Evolutionary conservation across 2,797 vertebrate species (phyloP).

Genomic region (Platalea minor): DNA sequence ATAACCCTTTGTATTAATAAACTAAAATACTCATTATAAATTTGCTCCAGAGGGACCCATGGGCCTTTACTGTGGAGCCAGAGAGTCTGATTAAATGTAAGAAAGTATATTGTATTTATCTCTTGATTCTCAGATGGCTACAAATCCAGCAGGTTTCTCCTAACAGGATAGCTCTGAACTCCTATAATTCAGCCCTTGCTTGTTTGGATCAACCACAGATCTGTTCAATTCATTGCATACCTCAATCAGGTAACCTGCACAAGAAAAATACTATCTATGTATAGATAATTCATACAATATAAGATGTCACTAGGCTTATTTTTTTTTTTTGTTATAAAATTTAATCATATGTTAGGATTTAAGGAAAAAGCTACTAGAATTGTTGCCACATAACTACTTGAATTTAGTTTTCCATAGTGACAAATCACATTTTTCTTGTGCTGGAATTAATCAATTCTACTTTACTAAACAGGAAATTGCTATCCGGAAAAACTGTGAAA

Average conservation of each 20-base stretch:
- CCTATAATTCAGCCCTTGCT: constrained; percentile 62
- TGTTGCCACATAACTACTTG: neutral
- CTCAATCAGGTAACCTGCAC: neutral
- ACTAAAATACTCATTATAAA: constrained; percentile 72
- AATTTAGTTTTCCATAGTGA: neutral
- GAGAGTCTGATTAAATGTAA: constrained; percentile 74
- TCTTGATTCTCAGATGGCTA: neutral
- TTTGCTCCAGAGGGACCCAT: constrained; percentile 52
- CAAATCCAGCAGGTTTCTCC: constrained; percentile 35
- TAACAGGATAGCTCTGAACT: constrained; percentile 46
- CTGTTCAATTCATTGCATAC: neutral
- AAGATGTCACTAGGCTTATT: neutral
- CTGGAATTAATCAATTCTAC: neutral
- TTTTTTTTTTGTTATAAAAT: neutral
- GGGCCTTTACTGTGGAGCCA: constrained; percentile 71
- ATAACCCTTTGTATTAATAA: constrained; percentile 75
- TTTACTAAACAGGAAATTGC: neutral
- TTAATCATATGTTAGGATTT: neutral
- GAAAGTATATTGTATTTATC: constrained; percentile 25
- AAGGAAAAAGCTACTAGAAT: neutral
- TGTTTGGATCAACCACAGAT: constrained; percentile 69
- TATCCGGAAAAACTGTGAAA: neutral
- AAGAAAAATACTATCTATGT: neutral
- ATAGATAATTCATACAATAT: neutral
- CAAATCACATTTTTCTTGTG: neutral